Evolutionary conservation across 2,113 vertebrate genomes (phyloP).

Genomic region (Brienomyrus brachyistius): DNA sequence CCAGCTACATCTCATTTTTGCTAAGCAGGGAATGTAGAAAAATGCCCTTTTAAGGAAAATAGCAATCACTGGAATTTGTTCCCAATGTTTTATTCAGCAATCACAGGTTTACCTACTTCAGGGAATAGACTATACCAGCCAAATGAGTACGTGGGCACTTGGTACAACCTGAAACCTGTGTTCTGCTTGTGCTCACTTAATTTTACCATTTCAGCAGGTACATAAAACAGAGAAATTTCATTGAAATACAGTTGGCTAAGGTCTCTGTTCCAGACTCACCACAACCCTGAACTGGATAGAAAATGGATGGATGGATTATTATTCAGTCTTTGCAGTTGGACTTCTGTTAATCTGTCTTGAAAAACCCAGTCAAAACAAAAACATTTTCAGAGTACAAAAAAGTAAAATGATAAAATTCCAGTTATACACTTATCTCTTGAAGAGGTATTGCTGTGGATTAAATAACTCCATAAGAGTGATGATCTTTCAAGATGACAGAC

Average conservation of each 20-base stretch:
- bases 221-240: background rate
- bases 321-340: background rate
- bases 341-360: background rate
- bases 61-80: background rate
- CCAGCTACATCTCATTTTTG: background rate
- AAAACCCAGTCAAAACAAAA: background rate
- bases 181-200: background rate
- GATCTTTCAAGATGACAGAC: background rate
- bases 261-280: background rate
- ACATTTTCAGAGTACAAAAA: background rate
- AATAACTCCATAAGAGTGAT: background rate
- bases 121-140: background rate
- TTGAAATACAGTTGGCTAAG: background rate
- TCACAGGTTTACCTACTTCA: slow-evolving; percentile 3
- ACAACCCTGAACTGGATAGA: background rate
- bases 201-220: background rate
- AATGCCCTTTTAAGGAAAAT: background rate
- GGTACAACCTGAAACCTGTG: background rate
- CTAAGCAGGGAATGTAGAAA: background rate
- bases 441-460: background rate
- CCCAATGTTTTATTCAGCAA: background rate
- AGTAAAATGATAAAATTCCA: background rate
- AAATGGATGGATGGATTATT: background rate
- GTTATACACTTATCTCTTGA: background rate
- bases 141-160: background rate